Evolutionary conservation across 2,797 vertebrate genomes (phyloP).

Genomic region (Sebastes dallii): DNA sequence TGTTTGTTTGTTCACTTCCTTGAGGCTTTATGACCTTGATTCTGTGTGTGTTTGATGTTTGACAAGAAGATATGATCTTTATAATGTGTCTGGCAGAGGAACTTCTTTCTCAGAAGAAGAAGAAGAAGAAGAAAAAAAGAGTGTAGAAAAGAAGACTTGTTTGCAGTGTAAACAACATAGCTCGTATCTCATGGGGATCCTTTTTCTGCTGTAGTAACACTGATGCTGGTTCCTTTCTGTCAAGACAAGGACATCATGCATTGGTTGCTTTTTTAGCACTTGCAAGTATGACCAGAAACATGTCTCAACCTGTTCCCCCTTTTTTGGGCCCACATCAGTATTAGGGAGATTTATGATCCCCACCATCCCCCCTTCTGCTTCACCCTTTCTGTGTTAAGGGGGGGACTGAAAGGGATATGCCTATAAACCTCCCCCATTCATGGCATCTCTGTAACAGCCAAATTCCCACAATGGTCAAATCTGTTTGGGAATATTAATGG

Average conservation of each 20-base stretch:
- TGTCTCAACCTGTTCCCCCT: slow-evolving; percentile 57
- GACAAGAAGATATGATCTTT: neutral
- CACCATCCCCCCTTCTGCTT: slow-evolving; percentile 29
- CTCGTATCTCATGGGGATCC: neutral
- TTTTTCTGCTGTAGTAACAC: neutral
- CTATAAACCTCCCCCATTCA: slow-evolving; percentile 27
- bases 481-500: neutral
- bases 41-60: neutral
- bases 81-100: neutral
- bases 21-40: neutral
- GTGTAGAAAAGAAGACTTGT: neutral
- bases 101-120: neutral
- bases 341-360: slow-evolving; percentile 56
- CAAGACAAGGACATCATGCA: neutral
- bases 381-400: slow-evolving; percentile 47
- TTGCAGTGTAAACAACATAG: neutral
- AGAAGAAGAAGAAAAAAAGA: neutral
- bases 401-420: slow-evolving; percentile 57
- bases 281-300: slow-evolving; percentile 35
- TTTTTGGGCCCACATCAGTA: slow-evolving; percentile 46
- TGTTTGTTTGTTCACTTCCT: slow-evolving; percentile 8
- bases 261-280: neutral
- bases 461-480: slow-evolving; percentile 24
- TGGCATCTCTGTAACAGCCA: slow-evolving; percentile 15
- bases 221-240: neutral